Conservation (phyloP, 2,113 vertebrate species). For the Pagrus major region DNA sequence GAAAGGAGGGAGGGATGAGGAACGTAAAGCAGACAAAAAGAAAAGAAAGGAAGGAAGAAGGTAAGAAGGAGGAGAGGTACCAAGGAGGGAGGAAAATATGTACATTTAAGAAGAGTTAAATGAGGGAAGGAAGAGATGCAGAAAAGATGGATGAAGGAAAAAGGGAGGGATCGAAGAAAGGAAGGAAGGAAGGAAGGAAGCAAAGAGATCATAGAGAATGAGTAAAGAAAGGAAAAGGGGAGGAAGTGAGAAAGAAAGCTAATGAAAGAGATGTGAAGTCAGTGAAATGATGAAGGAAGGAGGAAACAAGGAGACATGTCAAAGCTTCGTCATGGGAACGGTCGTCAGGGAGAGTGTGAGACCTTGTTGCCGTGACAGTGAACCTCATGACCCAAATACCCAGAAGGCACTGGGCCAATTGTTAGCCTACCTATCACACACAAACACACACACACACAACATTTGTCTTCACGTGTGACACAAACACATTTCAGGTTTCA, state of each 20-base stretch:
- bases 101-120: too few species aligned
- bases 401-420: conserved; percentile 21
- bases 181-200: not conserved
- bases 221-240: too few species aligned
- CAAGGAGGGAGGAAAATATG: not conserved
- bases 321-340: not conserved
- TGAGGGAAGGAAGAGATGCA: not conserved
- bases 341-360: not conserved
- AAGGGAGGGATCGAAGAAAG: too few species aligned
- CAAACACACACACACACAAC: too few species aligned
- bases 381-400: not conserved
- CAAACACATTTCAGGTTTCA: not conserved
- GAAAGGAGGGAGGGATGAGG: not conserved
- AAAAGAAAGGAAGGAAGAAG: not conserved
- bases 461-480: too few species aligned
- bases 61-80: not conserved
- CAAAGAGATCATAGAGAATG: too few species aligned
- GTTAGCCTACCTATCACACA: not conserved
- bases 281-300: not conserved
- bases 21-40: not conserved
- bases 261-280: too few species aligned
- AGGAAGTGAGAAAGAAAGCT: too few species aligned
- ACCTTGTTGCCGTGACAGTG: conserved; percentile 14
- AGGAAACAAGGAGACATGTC: not conserved
- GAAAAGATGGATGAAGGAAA: not conserved